Base-by-base conservation (phyloP, 2,113 vertebrate species). In the Clupea harengus region DNA sequence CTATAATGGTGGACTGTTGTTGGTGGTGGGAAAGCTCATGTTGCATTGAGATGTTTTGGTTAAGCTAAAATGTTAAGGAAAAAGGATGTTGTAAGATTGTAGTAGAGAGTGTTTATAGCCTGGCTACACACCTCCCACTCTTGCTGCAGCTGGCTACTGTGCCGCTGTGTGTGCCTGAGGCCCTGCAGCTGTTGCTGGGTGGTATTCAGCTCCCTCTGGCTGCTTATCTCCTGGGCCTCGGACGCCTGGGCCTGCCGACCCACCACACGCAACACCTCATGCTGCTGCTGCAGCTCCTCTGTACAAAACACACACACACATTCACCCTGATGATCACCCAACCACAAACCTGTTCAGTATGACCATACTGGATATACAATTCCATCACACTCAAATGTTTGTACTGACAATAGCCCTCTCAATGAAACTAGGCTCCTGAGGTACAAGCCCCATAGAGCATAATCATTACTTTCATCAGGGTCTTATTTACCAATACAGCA, bases 241-340 rank as follows among this genome's bases (percentile, higher is more conserved):
- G 89, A 88, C 6, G 83, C n/a, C 81, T 88, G 86, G 44, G 89
- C 83, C 0, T 86, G 91, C 49, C 91, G 92, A 15, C 90, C 92
- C 32, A 94, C 83, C 47, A 89, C 90, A 81, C 89, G 46, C 86
- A 95, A 93, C 87, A 94, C 89, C 46, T 93, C 88, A 0, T 92
- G 92, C 28, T 92, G 89, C 80, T 92, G 94, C 88, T 90, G 90
- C 82, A 95, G 44, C 90, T 94, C 93, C 13, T 93, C 94, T 95
- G 81, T 45, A 47, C 45, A 87, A 28, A 86, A 39, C 39, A 60
- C 54, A 60, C 54, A 60, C 18, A 39, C 39, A 39, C 39, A 39
- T 15, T 15, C 50, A 52, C 50, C 10, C 10, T 52, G 20, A 60
- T 22, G 20, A 60, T 60, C 54, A 60, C 6, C 22, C 54, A 22